Evolutionary conservation across 2,888 invertebrate species (phyloP), one percentile per base, ranked within the genome.

Genomic region (Eupithecia vulgata): DNA sequence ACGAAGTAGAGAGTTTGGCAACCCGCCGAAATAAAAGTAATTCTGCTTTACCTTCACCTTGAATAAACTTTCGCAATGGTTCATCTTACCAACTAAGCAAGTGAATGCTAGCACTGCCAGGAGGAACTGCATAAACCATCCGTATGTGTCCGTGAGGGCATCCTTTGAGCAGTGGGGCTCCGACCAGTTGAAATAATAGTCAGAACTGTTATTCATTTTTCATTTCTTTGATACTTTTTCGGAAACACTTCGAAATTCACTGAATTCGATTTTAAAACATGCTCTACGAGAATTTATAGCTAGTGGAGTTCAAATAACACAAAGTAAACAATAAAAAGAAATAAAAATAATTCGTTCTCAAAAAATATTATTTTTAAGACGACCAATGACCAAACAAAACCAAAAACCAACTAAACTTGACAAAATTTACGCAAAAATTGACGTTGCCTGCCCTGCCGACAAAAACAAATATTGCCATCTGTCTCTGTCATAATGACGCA

Each of bases 51-150:
- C 30, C 52, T 70, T 70, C 64, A 70, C 72, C 74, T 77, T 78
- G 72, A 73, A 57, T 30, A 52, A 70, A 75, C 71, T 75, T 72
- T 76, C 66, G n/a, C 42, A 70, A 48, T 48, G 71, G 73, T 72
- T 78, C 73, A 78, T 75, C 95, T 95, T 95, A 96, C 97, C 95
- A 83, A 97, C 96, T 79, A 97, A 90, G 85, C 96, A 96, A 68
- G 96, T 96, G 88, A 97, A 97, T 35, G 97, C 97, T 81, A 97
- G 90, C 77, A 95, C 94, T 30, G 97, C 97, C 78, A 97, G 86
- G 72, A 97, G 88, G 75, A 96, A 96, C 88, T 97, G 97, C 86
- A 97, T 93, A 86, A 96, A 96, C 97, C 96, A 97, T 75, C 97
- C 96, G 88, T 96, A 96, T 77, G 95, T 95, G 87, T 96, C 96